Percentiles rank a stretch among this genome's conserved stretches.
phyloP scores from a whole-genome alignment of 2,797 vertebrate species.

The Tapirus indicus region DNA sequence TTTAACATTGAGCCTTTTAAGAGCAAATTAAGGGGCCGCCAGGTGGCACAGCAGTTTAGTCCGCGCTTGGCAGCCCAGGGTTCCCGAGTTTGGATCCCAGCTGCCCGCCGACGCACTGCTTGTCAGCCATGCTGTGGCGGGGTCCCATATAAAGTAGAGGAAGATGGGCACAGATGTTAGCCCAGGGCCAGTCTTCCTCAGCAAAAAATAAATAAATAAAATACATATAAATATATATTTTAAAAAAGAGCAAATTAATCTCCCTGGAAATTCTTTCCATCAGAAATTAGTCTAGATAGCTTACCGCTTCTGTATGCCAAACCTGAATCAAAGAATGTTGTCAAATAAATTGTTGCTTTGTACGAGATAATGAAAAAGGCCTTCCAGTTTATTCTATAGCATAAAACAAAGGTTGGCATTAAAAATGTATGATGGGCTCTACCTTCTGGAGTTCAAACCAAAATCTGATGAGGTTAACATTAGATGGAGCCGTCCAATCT shows the following conservation, averaged over 20 bases:
- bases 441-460: conserved; percentile 88
- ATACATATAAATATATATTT: too few relatives aligned
- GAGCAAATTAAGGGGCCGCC: not conserved
- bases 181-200: too few relatives aligned
- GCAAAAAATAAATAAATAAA: too few relatives aligned
- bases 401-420: conserved; percentile 14
- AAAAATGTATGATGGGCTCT: conserved; percentile 40
- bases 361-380: not conserved
- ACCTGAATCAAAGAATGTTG: not conserved
- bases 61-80: too few relatives aligned
- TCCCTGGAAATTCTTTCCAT: not conserved
- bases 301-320: not conserved
- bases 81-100: too few relatives aligned
- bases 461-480: conserved; percentile 80
- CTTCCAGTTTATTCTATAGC: not conserved
- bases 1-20: not conserved
- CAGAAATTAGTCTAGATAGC: conserved; percentile 29
- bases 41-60: too few relatives aligned
- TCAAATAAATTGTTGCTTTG: not conserved
- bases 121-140: too few relatives aligned
- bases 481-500: conserved; percentile 84
- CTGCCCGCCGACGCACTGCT: too few relatives aligned
- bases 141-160: too few relatives aligned
- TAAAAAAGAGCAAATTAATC: conserved; percentile 6
- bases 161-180: too few relatives aligned